These are phyloP conservation scores for Metalampra italica DNA, from an alignment of 2,888 invertebrate genomes.

Conservation along the genomic window DNA sequence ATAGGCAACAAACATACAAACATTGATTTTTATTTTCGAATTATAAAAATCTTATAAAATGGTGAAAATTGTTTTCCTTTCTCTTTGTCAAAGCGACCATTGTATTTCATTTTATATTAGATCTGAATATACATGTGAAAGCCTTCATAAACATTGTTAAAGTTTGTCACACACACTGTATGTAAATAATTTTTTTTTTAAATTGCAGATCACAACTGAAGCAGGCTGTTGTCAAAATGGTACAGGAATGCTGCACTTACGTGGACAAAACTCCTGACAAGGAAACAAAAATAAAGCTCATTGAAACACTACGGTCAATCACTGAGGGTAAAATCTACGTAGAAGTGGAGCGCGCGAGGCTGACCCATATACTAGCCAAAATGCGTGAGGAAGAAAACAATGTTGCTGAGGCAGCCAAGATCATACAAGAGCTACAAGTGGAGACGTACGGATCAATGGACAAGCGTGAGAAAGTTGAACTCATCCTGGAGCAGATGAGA, in stretches of 20 bases:
- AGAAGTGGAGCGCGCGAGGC: slow-evolving; percentile 98
- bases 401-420: slow-evolving; percentile 92
- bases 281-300: slow-evolving; percentile 94
- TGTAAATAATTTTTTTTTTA: too few species aligned
- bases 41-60: too few species aligned
- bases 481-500: slow-evolving; percentile 99
- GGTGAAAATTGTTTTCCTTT: too few species aligned
- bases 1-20: too few species aligned
- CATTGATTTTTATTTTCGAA: too few species aligned
- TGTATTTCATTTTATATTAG: too few species aligned
- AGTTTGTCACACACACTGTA: too few species aligned
- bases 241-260: slow-evolving; percentile 95
- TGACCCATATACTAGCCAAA: slow-evolving; percentile 93
- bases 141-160: too few species aligned
- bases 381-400: slow-evolving; percentile 91
- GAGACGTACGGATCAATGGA: slow-evolving; percentile 99
- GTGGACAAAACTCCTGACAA: slow-evolving; percentile 95
- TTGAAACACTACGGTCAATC: slow-evolving; percentile 95
- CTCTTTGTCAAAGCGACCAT: too few species aligned
- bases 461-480: slow-evolving; percentile 96
- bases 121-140: too few species aligned
- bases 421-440: slow-evolving; percentile 95
- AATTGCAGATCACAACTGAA: slow-evolving; percentile 90
- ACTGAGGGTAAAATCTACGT: slow-evolving; percentile 99
- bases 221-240: slow-evolving; percentile 97